phyloP scores from a whole-genome alignment of 2,888 invertebrate genomes.

The Odontocerum albicorne region DNA sequence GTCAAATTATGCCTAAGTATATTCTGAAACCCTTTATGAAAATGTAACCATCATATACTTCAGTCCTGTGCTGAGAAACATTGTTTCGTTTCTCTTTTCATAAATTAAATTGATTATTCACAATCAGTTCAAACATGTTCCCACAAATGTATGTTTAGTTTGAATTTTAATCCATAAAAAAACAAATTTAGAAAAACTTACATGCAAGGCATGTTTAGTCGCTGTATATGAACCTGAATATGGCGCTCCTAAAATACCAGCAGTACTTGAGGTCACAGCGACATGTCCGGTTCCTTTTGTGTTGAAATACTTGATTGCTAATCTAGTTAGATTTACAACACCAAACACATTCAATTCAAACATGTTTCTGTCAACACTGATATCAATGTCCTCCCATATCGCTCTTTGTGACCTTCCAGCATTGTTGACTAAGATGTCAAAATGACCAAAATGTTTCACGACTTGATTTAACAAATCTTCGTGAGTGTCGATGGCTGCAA shows the following conservation, averaged over 20 bases:
- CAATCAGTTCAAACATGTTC: too few species aligned
- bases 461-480: slow-evolving; percentile 61
- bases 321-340: slow-evolving; percentile 67
- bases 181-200: slow-evolving; percentile 43
- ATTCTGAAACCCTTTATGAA: too few species aligned
- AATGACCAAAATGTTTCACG: slow-evolving; percentile 66
- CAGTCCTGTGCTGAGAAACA: too few species aligned
- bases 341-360: slow-evolving; percentile 80
- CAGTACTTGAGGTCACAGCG: slow-evolving; percentile 73
- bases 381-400: slow-evolving; percentile 67
- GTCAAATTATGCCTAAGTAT: too few species aligned
- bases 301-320: slow-evolving; percentile 67
- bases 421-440: slow-evolving; percentile 80
- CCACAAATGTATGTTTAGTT: too few species aligned
- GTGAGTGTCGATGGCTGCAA: slow-evolving; percentile 63
- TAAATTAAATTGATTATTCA: too few species aligned
- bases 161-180: slow-evolving; percentile 23
- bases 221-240: slow-evolving; percentile 71
- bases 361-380: slow-evolving; percentile 71
- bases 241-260: slow-evolving; percentile 68
- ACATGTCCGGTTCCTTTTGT: slow-evolving; percentile 62
- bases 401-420: slow-evolving; percentile 80
- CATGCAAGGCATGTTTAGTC: slow-evolving; percentile 77
- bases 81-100: too few species aligned
- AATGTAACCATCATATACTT: too few species aligned